Evolutionary conservation across 2,888 invertebrate genomes (phyloP), one percentile per base, ranked within the genome.

Genomic region (Conchocele bisecta): DNA sequence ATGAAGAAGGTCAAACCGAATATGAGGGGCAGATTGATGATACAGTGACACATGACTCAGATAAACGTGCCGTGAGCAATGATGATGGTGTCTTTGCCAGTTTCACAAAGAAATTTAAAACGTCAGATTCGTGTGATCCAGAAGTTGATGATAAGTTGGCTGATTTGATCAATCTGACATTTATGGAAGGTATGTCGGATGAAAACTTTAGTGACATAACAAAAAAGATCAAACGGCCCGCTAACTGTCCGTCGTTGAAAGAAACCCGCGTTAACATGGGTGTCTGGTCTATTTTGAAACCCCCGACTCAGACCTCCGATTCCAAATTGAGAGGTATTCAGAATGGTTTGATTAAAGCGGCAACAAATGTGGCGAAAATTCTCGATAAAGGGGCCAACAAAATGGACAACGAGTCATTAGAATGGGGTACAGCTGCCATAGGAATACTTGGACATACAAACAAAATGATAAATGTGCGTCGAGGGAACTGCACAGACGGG

Each of bases 321-420:
- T 57, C 53, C 9, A 59, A 67, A 46, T 17, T 67, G 1, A 41
- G 59, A 39, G 59, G 59, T 33, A 58, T 66, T n/a, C 66, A 58
- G 28, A 66, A 66, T 35, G 67, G 70, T 50, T 48, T 67, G 20
- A 54, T 68, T 11, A 67, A 71, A 54, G 71, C 65, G 17, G 51
- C 66, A 17, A 33, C 59, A 13, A 54, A 56, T 29, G 20, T 75
- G 3, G 42, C 64, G 9, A 60, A 54, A 51, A 17, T 65, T 0
- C 15, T 68, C 5, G 57, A 68, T n/a, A 22, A 13, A 20, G 17
- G 29, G 24, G 61, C 41, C 13, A 51, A 48, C 41, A 15, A 13
- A 5, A 35, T 57, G 39, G 35, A 46, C 17, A 26, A 56, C 20
- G 13, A 22, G 0, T 33, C 9, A 1, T 29, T 61, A 24, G 33